These are phyloP conservation scores for Eustalomyia histrio DNA, from an alignment of 2,888 invertebrate genomes.

Conservation along the genomic window DNA sequence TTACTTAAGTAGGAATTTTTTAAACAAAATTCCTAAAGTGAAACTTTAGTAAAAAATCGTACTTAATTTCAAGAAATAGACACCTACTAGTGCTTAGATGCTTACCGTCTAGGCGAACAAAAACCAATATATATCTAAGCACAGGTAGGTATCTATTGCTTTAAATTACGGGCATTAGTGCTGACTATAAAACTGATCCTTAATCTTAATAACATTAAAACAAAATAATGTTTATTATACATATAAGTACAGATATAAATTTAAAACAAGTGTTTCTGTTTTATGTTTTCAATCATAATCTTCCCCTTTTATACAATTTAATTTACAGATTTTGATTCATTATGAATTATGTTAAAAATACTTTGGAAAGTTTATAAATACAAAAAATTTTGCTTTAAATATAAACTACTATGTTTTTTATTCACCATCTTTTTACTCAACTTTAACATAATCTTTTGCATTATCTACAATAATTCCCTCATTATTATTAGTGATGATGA, in stretches of 20 bases:
- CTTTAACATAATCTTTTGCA: background rate
- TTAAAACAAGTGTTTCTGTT: background rate
- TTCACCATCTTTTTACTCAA: background rate
- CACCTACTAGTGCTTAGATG: no score
- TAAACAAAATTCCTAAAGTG: no score
- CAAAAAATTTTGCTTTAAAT: background rate
- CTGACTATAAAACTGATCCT: no score
- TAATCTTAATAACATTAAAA: background rate
- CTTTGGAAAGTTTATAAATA: background rate
- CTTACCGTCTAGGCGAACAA: no score
- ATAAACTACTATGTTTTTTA: background rate
- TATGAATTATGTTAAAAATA: background rate
- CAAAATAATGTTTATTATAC: background rate
- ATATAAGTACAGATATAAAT: background rate
- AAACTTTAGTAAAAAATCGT: no score
- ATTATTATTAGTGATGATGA: background rate
- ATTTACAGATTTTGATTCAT: background rate
- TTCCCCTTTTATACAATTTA: background rate
- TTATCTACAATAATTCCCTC: background rate
- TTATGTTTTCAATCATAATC: background rate
- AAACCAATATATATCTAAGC: no score
- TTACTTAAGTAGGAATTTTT: no score
- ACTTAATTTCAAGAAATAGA: no score
- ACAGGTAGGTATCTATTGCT: no score
- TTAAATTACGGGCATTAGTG: no score